Percentiles rank a stretch among this genome's conserved stretches.
phyloP scores from a whole-genome alignment of 64 coral and sea anemone species.

The Exaiptasia diaphana region DNA sequence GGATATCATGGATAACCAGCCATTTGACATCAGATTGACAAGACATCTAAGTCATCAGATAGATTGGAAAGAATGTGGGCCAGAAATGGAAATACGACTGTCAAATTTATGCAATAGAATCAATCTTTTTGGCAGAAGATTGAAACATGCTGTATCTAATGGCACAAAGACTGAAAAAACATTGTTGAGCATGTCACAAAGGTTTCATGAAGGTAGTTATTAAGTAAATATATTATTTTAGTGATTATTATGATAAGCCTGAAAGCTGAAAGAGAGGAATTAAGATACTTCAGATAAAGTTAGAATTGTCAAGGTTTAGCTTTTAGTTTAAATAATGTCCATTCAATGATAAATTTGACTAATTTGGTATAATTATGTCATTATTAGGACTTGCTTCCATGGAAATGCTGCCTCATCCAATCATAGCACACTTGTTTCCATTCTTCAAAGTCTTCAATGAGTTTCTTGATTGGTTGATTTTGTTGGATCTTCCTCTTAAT shows the following conservation, averaged over 20 bases:
- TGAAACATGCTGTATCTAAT: background rate
- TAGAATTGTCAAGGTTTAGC: too few species aligned
- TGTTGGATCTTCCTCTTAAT: background rate
- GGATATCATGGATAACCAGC: background rate
- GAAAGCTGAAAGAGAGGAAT: too few species aligned
- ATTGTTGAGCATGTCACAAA: background rate
- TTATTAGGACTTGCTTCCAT: slow-evolving; percentile 20
- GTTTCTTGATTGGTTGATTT: background rate
- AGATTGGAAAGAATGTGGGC: too few species aligned
- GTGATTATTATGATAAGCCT: background rate
- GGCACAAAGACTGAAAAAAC: background rate
- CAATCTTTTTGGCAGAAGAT: background rate
- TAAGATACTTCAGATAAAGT: too few species aligned
- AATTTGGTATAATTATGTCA: too few species aligned
- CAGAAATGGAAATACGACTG: too few species aligned
- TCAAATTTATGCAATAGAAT: background rate
- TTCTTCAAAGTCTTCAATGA: slow-evolving; percentile 22
- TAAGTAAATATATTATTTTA: too few species aligned
- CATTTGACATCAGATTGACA: background rate
- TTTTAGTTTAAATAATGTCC: too few species aligned
- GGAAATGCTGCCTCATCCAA: slow-evolving; percentile 35
- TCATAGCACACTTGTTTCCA: slow-evolving; percentile 40
- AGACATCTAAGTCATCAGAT: background rate
- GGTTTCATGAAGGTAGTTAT: background rate
- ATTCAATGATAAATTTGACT: too few species aligned